phyloP scores from a whole-genome alignment of 2,113 vertebrate genomes.

The Origma solitaria region DNA sequence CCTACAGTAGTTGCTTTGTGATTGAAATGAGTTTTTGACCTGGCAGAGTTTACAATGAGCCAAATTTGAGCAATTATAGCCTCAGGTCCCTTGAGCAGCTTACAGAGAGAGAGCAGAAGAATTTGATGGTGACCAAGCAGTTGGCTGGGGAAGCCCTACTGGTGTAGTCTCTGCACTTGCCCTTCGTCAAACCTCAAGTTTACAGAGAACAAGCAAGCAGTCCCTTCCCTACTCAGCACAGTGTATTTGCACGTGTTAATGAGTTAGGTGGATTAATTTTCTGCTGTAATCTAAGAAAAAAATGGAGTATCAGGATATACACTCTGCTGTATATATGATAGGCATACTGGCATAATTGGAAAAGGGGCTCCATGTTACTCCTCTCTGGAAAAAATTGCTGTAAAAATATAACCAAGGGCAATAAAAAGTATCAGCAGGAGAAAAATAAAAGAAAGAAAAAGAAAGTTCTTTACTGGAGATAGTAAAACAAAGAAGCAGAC shows the following conservation, averaged over 20 bases:
- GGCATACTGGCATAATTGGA: background rate
- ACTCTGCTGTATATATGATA: background rate
- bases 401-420: background rate
- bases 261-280: background rate
- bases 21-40: background rate
- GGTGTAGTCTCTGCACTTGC: background rate
- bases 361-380: background rate
- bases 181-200: background rate
- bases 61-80: background rate
- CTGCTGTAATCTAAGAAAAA: background rate
- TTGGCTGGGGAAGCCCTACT: background rate
- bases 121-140: background rate
- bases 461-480: background rate
- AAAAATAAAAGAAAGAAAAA: background rate
- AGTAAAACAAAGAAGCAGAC: background rate
- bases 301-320: background rate
- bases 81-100: background rate
- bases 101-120: background rate
- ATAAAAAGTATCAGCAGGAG: background rate
- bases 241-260: background rate
- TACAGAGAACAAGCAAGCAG: background rate
- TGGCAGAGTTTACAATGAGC: background rate
- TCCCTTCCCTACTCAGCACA: background rate
- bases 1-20: background rate
- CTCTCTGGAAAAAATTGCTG: background rate